Conservation (phyloP, 2,888 invertebrate genomes). For the Octonoba sinensis region DNA sequence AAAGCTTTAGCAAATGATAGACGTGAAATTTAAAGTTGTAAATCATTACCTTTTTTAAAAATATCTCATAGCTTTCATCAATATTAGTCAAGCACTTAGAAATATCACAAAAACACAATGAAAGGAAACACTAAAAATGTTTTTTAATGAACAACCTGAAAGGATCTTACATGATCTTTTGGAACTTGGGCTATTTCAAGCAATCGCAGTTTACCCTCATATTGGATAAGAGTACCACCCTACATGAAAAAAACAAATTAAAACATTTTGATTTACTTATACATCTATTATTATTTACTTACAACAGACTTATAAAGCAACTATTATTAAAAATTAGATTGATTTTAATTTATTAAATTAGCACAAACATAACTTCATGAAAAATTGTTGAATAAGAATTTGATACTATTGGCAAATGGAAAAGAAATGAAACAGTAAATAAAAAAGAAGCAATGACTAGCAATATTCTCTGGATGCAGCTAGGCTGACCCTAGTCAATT, state of each 20-base stretch:
- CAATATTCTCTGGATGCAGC: too few relatives aligned
- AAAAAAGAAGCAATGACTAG: too few relatives aligned
- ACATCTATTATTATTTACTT: too few relatives aligned
- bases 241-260: conserved; percentile 69
- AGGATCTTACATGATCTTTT: conserved; percentile 82
- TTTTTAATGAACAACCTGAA: not conserved
- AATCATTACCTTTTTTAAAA: not conserved
- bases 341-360: too few relatives aligned
- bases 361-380: too few relatives aligned
- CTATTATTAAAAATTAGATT: too few relatives aligned
- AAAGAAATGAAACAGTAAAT: too few relatives aligned
- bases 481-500: too few relatives aligned
- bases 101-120: not conserved
- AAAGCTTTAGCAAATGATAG: not conserved
- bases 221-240: conserved; percentile 97
- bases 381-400: too few relatives aligned
- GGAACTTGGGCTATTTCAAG: conserved; percentile 99
- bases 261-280: not conserved
- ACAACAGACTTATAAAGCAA: too few relatives aligned
- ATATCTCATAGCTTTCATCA: not conserved
- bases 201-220: conserved; percentile 91
- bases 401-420: too few relatives aligned
- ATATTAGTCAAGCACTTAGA: not conserved
- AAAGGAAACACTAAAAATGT: not conserved
- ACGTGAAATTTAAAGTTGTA: not conserved